A percentile compares a stretch with the other conserved stretches of the same genome.
Evolutionary conservation across 2,113 vertebrate genomes (phyloP).

Genomic region (Cyphomyrus discorhynchus): DNA sequence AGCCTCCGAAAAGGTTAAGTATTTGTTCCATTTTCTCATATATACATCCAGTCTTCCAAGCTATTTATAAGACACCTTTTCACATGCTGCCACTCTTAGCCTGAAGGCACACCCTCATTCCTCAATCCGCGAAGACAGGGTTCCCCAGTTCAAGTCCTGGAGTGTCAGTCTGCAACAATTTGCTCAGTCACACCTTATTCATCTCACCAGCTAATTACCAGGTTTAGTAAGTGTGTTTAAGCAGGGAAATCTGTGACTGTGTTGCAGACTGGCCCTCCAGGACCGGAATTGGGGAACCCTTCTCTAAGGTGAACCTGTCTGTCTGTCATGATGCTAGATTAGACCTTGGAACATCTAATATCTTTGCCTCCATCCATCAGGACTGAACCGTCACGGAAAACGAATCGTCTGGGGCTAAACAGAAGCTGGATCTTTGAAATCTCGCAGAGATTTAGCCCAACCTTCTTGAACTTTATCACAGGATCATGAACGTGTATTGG

Average conservation of each 20-base stretch:
- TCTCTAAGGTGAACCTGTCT: too few relatives aligned
- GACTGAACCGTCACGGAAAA: neutral
- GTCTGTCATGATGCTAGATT: too few relatives aligned
- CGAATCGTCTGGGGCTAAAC: neutral
- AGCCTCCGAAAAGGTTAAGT: neutral
- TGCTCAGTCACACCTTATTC: neutral
- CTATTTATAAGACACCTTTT: neutral
- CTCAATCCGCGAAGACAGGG: neutral
- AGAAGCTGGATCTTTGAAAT: neutral
- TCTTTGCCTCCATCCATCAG: too few relatives aligned
- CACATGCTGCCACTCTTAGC: neutral
- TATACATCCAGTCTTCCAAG: neutral
- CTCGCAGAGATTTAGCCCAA: neutral
- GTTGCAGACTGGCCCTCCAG: too few relatives aligned
- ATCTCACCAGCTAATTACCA: neutral
- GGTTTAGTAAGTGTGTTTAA: neutral
- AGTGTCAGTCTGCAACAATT: neutral
- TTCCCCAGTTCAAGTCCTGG: neutral
- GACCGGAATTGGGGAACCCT: too few relatives aligned
- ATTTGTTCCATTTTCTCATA: neutral
- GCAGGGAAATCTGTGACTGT: too few relatives aligned
- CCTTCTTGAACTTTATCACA: neutral
- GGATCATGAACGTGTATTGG: neutral
- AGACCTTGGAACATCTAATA: too few relatives aligned
- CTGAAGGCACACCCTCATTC: neutral